Conservation (phyloP, 2,113 vertebrate species). For the Tetrax tetrax region DNA sequence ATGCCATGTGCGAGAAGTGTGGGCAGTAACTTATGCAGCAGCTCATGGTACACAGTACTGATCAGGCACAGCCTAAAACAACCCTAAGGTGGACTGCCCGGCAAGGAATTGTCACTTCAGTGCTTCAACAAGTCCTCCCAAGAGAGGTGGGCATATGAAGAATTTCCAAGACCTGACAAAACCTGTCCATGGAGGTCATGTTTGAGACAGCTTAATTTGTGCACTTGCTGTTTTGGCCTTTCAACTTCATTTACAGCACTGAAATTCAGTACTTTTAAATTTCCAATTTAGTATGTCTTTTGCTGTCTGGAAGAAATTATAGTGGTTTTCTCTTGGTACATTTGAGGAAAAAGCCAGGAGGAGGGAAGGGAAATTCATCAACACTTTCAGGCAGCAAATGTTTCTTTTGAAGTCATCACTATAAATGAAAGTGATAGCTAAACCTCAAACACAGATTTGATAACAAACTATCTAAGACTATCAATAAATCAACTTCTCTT, state of each 20-base stretch:
- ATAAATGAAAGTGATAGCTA: background rate
- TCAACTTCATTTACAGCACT: background rate
- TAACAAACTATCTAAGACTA: background rate
- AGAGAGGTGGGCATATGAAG: accelerated
- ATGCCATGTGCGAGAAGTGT: background rate
- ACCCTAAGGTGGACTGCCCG: background rate
- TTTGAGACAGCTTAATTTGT: background rate
- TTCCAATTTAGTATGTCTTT: background rate
- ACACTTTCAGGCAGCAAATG: background rate
- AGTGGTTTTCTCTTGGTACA: accelerated
- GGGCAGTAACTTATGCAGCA: background rate
- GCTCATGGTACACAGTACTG: accelerated
- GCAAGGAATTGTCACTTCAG: background rate
- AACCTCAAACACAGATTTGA: background rate
- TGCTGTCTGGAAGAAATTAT: background rate
- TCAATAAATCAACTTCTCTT: constrained; percentile 4
- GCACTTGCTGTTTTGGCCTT: background rate
- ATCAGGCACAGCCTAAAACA: background rate
- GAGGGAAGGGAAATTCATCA: background rate
- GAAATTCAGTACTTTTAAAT: background rate
- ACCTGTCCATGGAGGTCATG: background rate
- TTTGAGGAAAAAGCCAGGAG: background rate
- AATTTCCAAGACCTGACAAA: background rate
- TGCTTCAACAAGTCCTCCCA: background rate
- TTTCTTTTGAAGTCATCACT: constrained; percentile 19